Evolutionary conservation across 2,113 vertebrate species (phyloP), one percentile per base, ranked within the genome.

Genomic region (Lontra canadensis): DNA sequence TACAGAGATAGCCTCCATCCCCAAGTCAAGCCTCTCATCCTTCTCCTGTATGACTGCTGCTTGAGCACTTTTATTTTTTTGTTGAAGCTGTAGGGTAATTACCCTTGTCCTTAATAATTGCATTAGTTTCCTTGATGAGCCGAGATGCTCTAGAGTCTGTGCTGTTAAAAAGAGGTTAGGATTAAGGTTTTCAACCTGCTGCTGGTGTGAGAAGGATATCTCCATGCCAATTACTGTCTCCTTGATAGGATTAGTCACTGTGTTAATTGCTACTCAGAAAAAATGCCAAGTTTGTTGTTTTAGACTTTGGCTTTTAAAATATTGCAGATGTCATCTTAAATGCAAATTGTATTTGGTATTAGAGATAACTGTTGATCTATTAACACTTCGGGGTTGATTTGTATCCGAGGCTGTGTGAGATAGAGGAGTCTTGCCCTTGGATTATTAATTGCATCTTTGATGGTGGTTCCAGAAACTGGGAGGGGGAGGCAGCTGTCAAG

Each of bases 201-300:
- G 96, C 97, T 98, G 98, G 94, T 98, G 97, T 96, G 97, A 96
- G 93, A 96, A 97, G 95, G 96, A 88, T 93, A 92, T 96, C 97
- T 92, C 94, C 97, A 92, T 65, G 96, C 97, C 98, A 98, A 49
- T 98, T 98, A 98, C 96, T 44, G 90, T 93, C 96, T 96, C 98
- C 97, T 98, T 97, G 98, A 96, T 97, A 93, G 98, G 98, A 98
- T 98, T 97, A 98, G 97, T 96, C 97, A 55, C 92, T 82, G 98
- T 67, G 4, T 96, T 98, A 98, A 97, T 98, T 59, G 49, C 98
- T 96, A 4, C 96, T 98, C 93, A 49, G 95, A 97, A 96, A 97
- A 96, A 98, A 97, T 93, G 97, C 96, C 44, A 92, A 81, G 61
- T 96, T 95, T 97, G 97, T 98, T 97, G 97, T 97, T 98, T 98